Evolutionary conservation across 2,888 invertebrate genomes (phyloP), one percentile per base, ranked within the genome.

Genomic region (Bombylius major): DNA sequence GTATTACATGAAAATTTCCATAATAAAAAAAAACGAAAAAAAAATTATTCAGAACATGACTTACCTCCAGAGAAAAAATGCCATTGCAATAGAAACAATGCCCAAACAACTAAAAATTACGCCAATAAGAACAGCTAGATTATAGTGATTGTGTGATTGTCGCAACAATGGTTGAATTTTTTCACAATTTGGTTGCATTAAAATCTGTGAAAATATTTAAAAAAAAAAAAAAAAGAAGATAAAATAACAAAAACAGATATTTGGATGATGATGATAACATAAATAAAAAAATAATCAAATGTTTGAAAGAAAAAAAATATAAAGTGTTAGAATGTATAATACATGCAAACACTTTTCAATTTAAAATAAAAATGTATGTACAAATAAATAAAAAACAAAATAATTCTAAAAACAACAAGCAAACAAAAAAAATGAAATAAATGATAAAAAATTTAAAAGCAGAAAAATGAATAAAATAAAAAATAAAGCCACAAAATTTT

Each of bases 1-100:
- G 23, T 23, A 23, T 23, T 23, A 23, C 23, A 23, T 23, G 23
- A 23, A 23, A 23, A 23, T 23, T 3, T 23, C 1, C 23, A 23
- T 23, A 23, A 23, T 23, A 3, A 23, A 23, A 23, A 23, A 23
- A 23, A 23, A 23, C 23, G 3, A 23, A 1, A 23, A 23, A 23
- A 23, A 23, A 23, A 23, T 2, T 23, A 42, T 11, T 42, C 39
- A 11, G 39, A 42, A 11, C 39, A 42, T 42, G 39, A 42, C 79
- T 78, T 77, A 86, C 87, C 84, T 83, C 86, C 87, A 87, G 51
- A 88, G 70, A 62, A 87, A 75, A 70, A 86, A 82, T 54, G 83
- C 82, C 66, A 83, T 76, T 61, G 86, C 79, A 62, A 83, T 82
- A 61, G 86, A 75, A 63, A 86, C 75, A 57, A 87, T 79, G 58